phyloP scores from a whole-genome alignment of 2,888 invertebrate genomes.

The Macrosiphum euphorbiae region DNA sequence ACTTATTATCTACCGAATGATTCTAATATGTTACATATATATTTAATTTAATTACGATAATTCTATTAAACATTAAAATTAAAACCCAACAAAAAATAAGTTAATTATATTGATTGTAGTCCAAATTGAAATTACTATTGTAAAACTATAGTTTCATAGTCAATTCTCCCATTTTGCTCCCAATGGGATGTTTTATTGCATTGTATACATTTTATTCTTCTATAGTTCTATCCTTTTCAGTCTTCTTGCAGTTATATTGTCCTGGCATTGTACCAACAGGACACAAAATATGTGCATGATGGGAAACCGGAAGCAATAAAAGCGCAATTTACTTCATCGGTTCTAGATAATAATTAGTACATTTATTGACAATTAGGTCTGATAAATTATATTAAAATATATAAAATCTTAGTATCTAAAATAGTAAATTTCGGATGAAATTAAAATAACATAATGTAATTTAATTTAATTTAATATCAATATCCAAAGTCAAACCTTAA shows the following conservation, averaged over 20 bases:
- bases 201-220: constrained; percentile 17
- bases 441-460: background rate
- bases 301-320: constrained; percentile 42
- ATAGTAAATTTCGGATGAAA: background rate
- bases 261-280: constrained; percentile 43
- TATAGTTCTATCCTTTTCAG: constrained; percentile 9
- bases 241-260: constrained; percentile 17
- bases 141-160: background rate
- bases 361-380: constrained; percentile 15
- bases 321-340: constrained; percentile 16
- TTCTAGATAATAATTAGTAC: constrained; percentile 21
- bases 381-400: background rate
- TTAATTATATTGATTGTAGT: constrained; percentile 16
- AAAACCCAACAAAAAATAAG: background rate
- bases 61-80: background rate
- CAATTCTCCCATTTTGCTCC: constrained; percentile 34
- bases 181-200: constrained; percentile 5
- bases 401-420: background rate
- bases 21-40: background rate
- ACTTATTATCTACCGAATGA: background rate
- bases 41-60: background rate
- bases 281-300: constrained; percentile 12
- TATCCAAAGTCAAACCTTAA: background rate
- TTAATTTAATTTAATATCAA: background rate
- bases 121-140: constrained; percentile 33